Base-by-base conservation (phyloP, 1,140 invertebrate species). In the Pachypeltis micranthus region DNA sequence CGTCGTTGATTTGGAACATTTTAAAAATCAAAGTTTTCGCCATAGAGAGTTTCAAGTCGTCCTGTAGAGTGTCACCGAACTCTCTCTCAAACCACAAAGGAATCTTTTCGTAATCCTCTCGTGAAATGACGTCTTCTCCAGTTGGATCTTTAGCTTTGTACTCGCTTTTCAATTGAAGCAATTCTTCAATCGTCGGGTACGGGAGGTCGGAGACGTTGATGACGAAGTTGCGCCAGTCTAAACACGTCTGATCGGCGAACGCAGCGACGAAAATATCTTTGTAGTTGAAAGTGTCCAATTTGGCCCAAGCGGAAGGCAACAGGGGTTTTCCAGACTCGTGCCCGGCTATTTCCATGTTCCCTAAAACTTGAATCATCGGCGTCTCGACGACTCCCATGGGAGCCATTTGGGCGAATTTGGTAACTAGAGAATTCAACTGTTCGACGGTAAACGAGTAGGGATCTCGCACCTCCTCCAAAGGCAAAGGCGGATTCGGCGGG, bases 201-300 rank as follows among this genome's bases (percentile, higher is more conserved):
- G 70, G 66, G 14, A 83, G 68, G 59, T 78, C 74, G 14, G 82
- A 70, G 68, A 77, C 79, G 67, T 78, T 80, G 62, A 83, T 72
- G 14, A 84, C 70, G 65, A 84, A 83, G 69, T 83, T 80, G 68
- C 76, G 78, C 83, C 82, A 84, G 69, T 82, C 76, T 12, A 83
- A 63, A 44, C 76, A 77, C 1, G 74, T 72, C 0, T 71, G 71
- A 31, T 77, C 72, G 0, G 77, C 79, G 68, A 79, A 84, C 19
- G 82, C 26, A 14, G 68, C 62, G 47, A 69, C 66, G 1, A 81
- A 71, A 7, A 83, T 61, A 44, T 73, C 72, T 14, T 73, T 70
- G 2, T 82, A 68, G 56, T 79, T 72, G 21, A 74, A 66, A 1
- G 76, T 71, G 62, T 75, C 70, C n/a, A 83, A 59, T 29, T 71